phyloP scores from a whole-genome alignment of 2,797 vertebrate species.

The Megalops cyprinoides region DNA sequence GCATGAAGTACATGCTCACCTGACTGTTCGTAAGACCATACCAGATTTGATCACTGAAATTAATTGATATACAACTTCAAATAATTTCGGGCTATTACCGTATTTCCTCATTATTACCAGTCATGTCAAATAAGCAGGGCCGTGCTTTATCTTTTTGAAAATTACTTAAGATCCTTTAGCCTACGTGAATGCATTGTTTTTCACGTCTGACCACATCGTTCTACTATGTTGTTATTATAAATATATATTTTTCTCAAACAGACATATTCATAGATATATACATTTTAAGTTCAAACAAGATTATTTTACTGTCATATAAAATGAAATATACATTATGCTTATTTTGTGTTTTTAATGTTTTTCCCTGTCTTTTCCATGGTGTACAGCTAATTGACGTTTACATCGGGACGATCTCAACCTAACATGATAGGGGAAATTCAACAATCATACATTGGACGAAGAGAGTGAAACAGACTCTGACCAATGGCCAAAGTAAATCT shows the following conservation, averaged over 20 bases:
- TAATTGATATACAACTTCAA: neutral
- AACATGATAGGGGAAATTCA: constrained; percentile 28
- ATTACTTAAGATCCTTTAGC: neutral
- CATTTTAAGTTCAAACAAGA: no score
- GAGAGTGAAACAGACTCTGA: neutral
- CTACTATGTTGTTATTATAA: no score
- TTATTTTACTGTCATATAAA: no score
- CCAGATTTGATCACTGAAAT: neutral
- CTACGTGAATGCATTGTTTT: neutral
- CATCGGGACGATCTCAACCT: constrained; percentile 28
- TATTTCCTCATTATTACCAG: no score
- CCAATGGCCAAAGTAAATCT: constrained; percentile 6
- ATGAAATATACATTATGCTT: no score
- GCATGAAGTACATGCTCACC: constrained; percentile 1
- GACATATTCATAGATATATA: no score
- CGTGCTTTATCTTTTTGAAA: no score
- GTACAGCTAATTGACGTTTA: constrained; percentile 15
- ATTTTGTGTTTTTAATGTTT: neutral
- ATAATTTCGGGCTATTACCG: neutral
- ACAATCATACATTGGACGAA: neutral
- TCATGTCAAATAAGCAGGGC: no score
- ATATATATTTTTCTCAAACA: no score
- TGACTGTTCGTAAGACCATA: neutral
- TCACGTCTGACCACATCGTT: no score
- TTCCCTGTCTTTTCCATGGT: neutral